These are phyloP conservation scores for Leptopilina myrica DNA, from an alignment of 2,888 invertebrate species.

Conservation along the genomic window DNA sequence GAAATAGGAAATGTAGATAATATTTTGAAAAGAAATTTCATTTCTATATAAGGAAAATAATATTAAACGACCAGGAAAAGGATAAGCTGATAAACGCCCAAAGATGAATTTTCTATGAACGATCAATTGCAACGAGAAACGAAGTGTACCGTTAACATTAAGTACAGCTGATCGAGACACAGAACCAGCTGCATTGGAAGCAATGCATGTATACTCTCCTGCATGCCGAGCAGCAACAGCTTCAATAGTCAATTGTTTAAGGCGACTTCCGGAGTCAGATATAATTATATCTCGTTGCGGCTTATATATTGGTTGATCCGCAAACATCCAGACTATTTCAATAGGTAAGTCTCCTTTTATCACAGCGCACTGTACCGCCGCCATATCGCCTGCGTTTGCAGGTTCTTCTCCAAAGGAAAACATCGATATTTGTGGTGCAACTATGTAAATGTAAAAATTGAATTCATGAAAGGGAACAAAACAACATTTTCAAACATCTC, in stretches of 20 bases:
- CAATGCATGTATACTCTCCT: constrained; percentile 85
- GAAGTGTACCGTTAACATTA: constrained; percentile 78
- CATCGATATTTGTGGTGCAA: constrained; percentile 84
- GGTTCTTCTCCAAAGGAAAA: constrained; percentile 85
- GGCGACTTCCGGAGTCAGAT: constrained; percentile 68
- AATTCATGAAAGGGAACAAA: constrained; percentile 2
- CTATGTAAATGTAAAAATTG: constrained; percentile 72
- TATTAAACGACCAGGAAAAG: no score
- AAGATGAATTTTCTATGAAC: not conserved
- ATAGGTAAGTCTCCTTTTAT: constrained; percentile 88
- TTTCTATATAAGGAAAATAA: no score
- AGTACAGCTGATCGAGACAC: constrained; percentile 78
- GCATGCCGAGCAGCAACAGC: constrained; percentile 83
- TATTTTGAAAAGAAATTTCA: no score
- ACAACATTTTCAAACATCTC: no score
- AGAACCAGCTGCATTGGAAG: constrained; percentile 76
- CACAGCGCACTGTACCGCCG: constrained; percentile 85
- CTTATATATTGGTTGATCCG: constrained; percentile 70
- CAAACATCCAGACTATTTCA: constrained; percentile 84
- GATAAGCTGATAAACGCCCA: no score
- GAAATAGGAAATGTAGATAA: no score
- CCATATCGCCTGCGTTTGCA: constrained; percentile 87
- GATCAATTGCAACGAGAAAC: not conserved
- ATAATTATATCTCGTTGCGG: constrained; percentile 66
- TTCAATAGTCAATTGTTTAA: constrained; percentile 81